Evolutionary conservation across 1,140 invertebrate species (phyloP).

Genomic region (Ganaspis sp.): DNA sequence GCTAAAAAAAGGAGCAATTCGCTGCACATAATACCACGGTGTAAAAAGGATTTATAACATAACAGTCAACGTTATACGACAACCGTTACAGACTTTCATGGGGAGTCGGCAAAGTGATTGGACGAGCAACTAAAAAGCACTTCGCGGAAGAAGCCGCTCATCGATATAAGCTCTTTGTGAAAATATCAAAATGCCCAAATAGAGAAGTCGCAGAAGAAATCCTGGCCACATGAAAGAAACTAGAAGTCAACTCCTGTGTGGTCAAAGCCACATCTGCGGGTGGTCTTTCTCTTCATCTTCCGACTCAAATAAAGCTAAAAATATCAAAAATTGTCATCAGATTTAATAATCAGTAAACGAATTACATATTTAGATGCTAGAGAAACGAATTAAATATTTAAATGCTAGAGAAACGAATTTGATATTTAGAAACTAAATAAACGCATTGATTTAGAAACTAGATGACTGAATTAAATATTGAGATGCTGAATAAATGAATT

Average conservation of each 20-base stretch:
- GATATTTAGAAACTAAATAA: too few species aligned
- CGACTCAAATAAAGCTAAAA: too few species aligned
- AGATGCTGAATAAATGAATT: too few species aligned
- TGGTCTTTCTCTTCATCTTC: background rate
- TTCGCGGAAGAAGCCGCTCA: constrained; percentile 1
- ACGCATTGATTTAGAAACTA: too few species aligned
- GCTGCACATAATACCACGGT: constrained; percentile 12
- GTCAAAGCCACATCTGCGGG: background rate
- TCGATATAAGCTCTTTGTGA: constrained; percentile 3
- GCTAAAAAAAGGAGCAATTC: background rate
- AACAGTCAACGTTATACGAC: constrained; percentile 25
- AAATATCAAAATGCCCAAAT: constrained; percentile 29
- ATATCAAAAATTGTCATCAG: too few species aligned
- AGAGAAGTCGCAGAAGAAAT: constrained; percentile 13
- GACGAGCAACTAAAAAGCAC: background rate
- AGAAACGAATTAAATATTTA: too few species aligned
- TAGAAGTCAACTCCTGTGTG: background rate
- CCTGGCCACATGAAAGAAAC: background rate
- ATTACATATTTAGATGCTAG: too few species aligned
- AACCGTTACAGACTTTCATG: constrained; percentile 22
- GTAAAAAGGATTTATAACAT: constrained; percentile 30
- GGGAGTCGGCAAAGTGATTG: constrained; percentile 5
- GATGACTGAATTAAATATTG: too few species aligned
- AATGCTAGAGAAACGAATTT: too few species aligned
- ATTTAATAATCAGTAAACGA: background rate